Evolutionary conservation across 1,140 invertebrate genomes (phyloP).

Genomic region (Trachymyrmex septentrionalis): DNA sequence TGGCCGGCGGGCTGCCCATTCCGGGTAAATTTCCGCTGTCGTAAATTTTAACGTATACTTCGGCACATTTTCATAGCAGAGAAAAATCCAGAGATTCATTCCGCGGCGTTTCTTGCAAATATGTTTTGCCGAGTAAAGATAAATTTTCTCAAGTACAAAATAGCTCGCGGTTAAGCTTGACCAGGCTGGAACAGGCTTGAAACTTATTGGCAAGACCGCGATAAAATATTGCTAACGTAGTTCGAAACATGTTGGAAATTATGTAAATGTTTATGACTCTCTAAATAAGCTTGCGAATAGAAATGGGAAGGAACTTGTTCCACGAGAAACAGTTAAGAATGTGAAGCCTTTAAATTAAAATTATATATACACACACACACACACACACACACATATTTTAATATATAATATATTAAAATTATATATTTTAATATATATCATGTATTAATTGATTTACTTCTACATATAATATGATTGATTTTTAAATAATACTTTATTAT

Average conservation of each 20-base stretch:
- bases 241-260: background rate
- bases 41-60: constrained; percentile 67
- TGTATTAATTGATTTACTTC: background rate
- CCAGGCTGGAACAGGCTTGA: constrained; percentile 28
- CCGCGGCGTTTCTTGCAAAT: constrained; percentile 20
- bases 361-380: no score
- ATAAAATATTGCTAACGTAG: constrained; percentile 13
- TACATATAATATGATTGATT: background rate
- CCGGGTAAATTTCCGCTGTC: constrained; percentile 67
- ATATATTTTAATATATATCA: background rate
- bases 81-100: constrained; percentile 55
- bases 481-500: background rate
- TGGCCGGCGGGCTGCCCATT: constrained; percentile 32
- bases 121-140: constrained; percentile 20
- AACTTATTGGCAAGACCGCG: constrained; percentile 37
- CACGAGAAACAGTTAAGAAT: background rate
- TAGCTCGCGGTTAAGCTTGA: constrained; percentile 32
- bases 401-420: background rate
- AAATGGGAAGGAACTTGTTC: background rate
- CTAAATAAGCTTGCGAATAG: background rate
- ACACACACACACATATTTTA: no score
- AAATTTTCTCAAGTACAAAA: constrained; percentile 37
- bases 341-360: background rate
- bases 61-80: constrained; percentile 73
- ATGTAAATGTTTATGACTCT: constrained; percentile 5